Conservation (phyloP, 2,113 vertebrate species). For the Canis aureus region DNA sequence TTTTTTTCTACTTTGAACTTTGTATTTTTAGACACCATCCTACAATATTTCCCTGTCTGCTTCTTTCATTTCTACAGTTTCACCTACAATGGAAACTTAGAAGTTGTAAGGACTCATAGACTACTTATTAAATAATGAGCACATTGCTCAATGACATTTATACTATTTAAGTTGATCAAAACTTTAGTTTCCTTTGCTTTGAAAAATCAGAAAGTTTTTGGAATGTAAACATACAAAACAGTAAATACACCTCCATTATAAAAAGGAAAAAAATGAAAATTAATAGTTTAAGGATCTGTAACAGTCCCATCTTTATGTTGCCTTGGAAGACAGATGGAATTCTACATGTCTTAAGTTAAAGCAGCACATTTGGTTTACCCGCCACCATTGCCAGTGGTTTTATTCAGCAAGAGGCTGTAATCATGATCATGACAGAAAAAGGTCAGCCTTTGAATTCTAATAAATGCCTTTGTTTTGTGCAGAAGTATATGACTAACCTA, state of each 20-base stretch:
- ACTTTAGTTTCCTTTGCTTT: background rate
- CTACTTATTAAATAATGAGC: background rate
- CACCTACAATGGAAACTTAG: background rate
- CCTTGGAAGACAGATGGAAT: background rate
- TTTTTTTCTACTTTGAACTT: background rate
- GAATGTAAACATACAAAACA: background rate
- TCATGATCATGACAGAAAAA: background rate
- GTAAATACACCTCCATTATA: background rate
- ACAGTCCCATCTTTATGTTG: background rate
- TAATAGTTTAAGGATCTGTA: background rate
- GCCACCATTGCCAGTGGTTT: background rate
- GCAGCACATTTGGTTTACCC: background rate
- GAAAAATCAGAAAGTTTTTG: background rate
- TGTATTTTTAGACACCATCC: background rate
- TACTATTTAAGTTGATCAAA: background rate
- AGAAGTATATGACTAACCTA: background rate
- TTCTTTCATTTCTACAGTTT: background rate
- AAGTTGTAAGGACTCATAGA: background rate
- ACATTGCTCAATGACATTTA: background rate
- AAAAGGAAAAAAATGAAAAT: slow-evolving; percentile 18
- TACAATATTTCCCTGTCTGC: background rate
- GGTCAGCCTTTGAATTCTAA: background rate
- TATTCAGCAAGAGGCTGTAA: background rate
- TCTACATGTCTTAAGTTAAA: background rate
- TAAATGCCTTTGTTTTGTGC: background rate